These are phyloP conservation scores for Pammene fasciana DNA, from an alignment of 2,888 invertebrate genomes.

Conservation along the genomic window DNA sequence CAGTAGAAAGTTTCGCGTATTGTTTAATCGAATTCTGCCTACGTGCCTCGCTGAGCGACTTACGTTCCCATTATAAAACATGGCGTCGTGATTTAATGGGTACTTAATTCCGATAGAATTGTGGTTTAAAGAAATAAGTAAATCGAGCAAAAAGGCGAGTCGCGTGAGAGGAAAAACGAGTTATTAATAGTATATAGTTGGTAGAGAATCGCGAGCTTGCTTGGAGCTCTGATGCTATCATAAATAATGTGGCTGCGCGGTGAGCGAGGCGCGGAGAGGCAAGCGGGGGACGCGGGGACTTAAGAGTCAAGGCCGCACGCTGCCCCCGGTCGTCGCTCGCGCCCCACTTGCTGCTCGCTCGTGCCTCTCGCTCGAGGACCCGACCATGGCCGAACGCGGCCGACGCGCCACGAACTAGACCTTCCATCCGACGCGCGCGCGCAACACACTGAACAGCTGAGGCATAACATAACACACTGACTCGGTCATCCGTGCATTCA, in stretches of 20 bases:
- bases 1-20: conserved; percentile 70
- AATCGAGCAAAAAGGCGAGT: conserved; percentile 70
- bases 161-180: conserved; percentile 82
- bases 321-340: conserved; percentile 91
- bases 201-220: conserved; percentile 79
- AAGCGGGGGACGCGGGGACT: conserved; percentile 54
- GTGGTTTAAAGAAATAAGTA: conserved; percentile 56
- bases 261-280: conserved; percentile 63
- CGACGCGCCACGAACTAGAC: conserved; percentile 80
- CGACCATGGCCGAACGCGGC: conserved; percentile 64
- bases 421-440: conserved; percentile 75
- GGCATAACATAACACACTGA: conserved; percentile 83
- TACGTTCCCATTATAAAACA: conserved; percentile 38
- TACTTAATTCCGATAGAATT: conserved; percentile 37
- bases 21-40: conserved; percentile 43
- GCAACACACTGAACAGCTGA: conserved; percentile 80
- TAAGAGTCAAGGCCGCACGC: conserved; percentile 89
- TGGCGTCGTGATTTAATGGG: conserved; percentile 39
- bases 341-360: conserved; percentile 76
- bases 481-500: conserved; percentile 84
- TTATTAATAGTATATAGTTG: conserved; percentile 73
- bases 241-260: conserved; percentile 81
- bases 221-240: conserved; percentile 80
- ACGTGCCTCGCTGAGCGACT: conserved; percentile 31
- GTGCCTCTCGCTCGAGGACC: conserved; percentile 65